Conservation (phyloP, 2,888 invertebrate species). For the Tetropium fuscum region DNA sequence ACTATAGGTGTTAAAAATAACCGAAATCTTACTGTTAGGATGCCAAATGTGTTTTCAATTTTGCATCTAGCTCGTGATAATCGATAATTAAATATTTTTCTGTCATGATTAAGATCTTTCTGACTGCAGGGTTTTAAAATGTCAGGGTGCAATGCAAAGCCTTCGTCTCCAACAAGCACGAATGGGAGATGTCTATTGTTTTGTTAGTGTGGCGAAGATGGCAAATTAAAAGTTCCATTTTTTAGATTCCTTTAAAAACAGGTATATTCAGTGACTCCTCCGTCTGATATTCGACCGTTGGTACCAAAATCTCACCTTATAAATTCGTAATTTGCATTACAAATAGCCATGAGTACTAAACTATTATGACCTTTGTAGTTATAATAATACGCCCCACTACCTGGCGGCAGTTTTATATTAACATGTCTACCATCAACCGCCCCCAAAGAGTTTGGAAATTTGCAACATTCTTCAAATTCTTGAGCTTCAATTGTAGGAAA, state of each 20-base stretch:
- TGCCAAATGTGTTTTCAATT: constrained; percentile 20
- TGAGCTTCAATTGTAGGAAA: constrained; percentile 8
- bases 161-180: neutral
- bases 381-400: constrained; percentile 46
- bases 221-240: constrained; percentile 1
- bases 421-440: constrained; percentile 48
- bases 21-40: constrained; percentile 26
- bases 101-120: neutral
- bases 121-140: neutral
- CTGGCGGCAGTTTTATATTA: constrained; percentile 39
- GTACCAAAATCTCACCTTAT: constrained; percentile 40
- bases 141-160: neutral
- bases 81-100: constrained; percentile 15
- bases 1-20: constrained; percentile 20
- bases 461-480: constrained; percentile 40
- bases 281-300: constrained; percentile 40
- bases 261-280: constrained; percentile 37
- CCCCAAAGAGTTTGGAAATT: constrained; percentile 46
- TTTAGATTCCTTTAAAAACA: constrained; percentile 35
- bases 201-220: neutral
- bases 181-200: neutral
- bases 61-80: neutral
- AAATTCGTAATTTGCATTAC: constrained; percentile 43
- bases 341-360: constrained; percentile 39
- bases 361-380: constrained; percentile 47